These are phyloP conservation scores for Chorisops tibialis DNA, from an alignment of 2,888 invertebrate genomes.

Conservation along the genomic window DNA sequence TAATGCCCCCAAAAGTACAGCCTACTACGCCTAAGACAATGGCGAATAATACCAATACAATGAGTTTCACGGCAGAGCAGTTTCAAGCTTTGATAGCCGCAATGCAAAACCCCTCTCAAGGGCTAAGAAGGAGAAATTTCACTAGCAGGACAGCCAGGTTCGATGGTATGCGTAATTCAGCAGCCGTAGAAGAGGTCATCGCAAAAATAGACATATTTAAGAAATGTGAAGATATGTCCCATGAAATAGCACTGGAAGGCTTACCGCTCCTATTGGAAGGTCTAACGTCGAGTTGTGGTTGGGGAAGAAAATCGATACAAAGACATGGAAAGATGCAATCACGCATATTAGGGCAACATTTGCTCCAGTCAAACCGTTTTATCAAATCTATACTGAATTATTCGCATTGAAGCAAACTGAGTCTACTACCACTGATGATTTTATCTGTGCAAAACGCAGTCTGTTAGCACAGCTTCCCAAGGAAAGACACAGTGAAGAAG, in stretches of 20 bases:
- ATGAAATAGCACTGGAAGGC: not conserved
- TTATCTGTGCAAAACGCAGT: no score
- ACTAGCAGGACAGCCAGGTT: not conserved
- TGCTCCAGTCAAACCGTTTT: no score
- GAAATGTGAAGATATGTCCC: not conserved
- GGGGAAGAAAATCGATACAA: not conserved
- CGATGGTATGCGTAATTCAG: not conserved
- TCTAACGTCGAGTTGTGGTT: not conserved
- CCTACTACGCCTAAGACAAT: not conserved
- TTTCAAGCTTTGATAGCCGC: not conserved
- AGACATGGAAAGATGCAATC: not conserved
- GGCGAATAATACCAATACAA: not conserved
- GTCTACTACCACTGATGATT: no score
- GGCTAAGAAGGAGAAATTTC: not conserved
- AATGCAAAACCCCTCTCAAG: not conserved
- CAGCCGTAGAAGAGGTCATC: not conserved
- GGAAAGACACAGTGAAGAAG: no score
- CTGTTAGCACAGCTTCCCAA: not conserved
- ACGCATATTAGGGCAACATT: not conserved
- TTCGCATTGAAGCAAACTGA: no score
- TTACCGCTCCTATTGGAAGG: not conserved
- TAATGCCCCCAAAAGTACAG: not conserved
- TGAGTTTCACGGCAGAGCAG: not conserved
- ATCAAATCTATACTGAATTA: no score
- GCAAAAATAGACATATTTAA: not conserved